Evolutionary conservation across 2,797 vertebrate species (phyloP), one percentile per base, ranked within the genome.

Genomic region (Notolepis coatsorum): DNA sequence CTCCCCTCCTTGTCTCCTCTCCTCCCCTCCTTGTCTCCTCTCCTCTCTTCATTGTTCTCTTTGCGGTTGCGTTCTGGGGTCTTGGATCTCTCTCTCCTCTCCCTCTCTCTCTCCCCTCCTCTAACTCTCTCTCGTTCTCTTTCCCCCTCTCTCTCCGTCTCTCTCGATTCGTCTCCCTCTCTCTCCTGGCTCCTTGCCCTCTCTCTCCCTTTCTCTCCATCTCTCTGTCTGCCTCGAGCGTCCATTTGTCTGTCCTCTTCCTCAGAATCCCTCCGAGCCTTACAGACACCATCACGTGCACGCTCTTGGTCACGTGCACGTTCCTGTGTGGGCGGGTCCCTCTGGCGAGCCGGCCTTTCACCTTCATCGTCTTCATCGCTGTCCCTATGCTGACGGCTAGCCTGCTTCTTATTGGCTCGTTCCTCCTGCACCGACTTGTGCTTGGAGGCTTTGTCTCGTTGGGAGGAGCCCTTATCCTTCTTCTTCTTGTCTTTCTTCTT

Each of bases 401-500:
- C 85, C 2, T 7, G 73, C 52, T 85, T 88, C 77, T 84, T 90
- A 28, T 43, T 39, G 13, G 63, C 21, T 13, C 73, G 71, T 62
- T 92, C 87, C 65, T 91, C 91, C 46, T 38, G 73, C 30, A 35
- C 65, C 51, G 89, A 77, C n/a, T 86, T 89, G 66, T 77, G 90
- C 56, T 77, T 86, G 33, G 75, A 53, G 27, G 57, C 21, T 66
- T 91, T 91, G 31, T 65, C 25, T 20, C 2, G 53, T 76, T 79
- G 53, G 43, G 43, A 18, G 33, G 47, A 61, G 47, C 31, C 33
- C 17, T 50, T 50, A 51, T 68, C 61, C 79, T 86, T 93, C 63
- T 85, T 84, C 59, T 88, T 90, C 0, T n/a, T n/a, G n/a, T n/a
- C n/a, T n/a, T n/a, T n/a, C n/a, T n/a, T n/a, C n/a, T n/a, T n/a